Conservation (phyloP, 2,888 invertebrate species). For the Xanthorhoe designata region DNA sequence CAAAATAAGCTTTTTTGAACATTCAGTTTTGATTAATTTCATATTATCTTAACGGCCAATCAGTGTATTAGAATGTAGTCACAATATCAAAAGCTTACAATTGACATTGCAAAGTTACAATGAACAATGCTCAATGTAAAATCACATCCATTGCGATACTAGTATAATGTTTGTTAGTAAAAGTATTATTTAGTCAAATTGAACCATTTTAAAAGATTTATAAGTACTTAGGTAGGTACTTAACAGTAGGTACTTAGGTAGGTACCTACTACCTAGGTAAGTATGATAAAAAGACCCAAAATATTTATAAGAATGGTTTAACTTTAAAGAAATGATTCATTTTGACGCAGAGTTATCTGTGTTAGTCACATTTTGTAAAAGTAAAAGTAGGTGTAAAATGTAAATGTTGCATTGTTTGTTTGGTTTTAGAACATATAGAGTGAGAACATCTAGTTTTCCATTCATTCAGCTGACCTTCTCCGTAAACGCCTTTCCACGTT, state of each 20-base stretch:
- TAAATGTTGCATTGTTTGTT: conserved; percentile 42
- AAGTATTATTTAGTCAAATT: conserved; percentile 30
- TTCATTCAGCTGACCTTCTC: conserved; percentile 89
- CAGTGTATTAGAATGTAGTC: conserved; percentile 43
- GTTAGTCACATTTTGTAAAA: conserved; percentile 44
- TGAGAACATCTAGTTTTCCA: conserved; percentile 75
- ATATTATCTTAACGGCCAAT: conserved; percentile 35
- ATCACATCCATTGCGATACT: conserved; percentile 41
- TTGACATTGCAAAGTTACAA: conserved; percentile 51
- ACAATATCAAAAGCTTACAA: conserved; percentile 66
- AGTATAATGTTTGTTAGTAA: conserved; percentile 24
- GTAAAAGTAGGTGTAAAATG: conserved; percentile 32
- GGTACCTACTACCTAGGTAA: not conserved
- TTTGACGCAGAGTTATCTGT: conserved; percentile 45
- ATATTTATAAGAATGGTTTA: not conserved
- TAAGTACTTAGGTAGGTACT: not conserved
- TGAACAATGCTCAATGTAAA: conserved; percentile 45
- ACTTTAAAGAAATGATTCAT: conserved; percentile 31
- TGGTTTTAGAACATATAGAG: conserved; percentile 70
- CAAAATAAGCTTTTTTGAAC: not conserved
- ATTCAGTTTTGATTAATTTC: conserved; percentile 25
- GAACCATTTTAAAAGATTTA: conserved; percentile 21
- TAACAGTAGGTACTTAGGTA: not conserved
- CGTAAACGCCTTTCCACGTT: conserved; percentile 91
- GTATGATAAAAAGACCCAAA: not conserved